phyloP scores from a whole-genome alignment of 2,888 invertebrate genomes.

The Agrochola circellaris region DNA sequence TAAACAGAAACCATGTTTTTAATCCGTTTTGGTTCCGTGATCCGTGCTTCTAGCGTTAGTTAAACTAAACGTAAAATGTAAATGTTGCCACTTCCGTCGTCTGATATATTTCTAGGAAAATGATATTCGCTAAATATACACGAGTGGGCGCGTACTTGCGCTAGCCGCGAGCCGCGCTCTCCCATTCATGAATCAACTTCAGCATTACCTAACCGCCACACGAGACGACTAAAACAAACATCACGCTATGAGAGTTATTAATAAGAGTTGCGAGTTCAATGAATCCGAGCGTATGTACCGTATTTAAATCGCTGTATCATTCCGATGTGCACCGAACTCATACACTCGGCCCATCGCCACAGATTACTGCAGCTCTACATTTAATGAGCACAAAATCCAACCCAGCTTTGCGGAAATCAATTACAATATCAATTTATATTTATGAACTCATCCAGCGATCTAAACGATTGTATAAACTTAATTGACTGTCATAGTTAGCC shows the following conservation, averaged over 20 bases:
- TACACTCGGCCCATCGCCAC: slow-evolving; percentile 68
- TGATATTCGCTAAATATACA: slow-evolving; percentile 87
- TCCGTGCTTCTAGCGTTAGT: slow-evolving; percentile 67
- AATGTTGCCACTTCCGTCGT: slow-evolving; percentile 85
- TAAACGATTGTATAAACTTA: slow-evolving; percentile 80
- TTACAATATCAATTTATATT: slow-evolving; percentile 79
- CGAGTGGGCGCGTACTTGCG: slow-evolving; percentile 78
- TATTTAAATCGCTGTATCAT: slow-evolving; percentile 83
- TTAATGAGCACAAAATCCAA: slow-evolving; percentile 75
- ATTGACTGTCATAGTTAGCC: slow-evolving; percentile 82
- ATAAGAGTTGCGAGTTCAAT: slow-evolving; percentile 89
- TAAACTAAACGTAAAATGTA: slow-evolving; percentile 77
- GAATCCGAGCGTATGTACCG: slow-evolving; percentile 80
- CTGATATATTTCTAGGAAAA: slow-evolving; percentile 86
- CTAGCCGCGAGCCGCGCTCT: slow-evolving; percentile 77
- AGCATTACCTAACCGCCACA: slow-evolving; percentile 87
- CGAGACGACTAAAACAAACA: slow-evolving; percentile 87
- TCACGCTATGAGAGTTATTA: slow-evolving; percentile 87
- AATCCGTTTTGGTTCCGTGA: slow-evolving; percentile 32
- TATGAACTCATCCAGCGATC: slow-evolving; percentile 74
- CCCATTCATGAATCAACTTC: slow-evolving; percentile 91
- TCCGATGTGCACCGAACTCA: slow-evolving; percentile 75
- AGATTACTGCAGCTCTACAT: slow-evolving; percentile 69
- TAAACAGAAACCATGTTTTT: slow-evolving; percentile 40
- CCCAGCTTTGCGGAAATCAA: slow-evolving; percentile 78